phyloP scores from a whole-genome alignment of 1,140 invertebrate species.

The Steinernema khuongi region DNA sequence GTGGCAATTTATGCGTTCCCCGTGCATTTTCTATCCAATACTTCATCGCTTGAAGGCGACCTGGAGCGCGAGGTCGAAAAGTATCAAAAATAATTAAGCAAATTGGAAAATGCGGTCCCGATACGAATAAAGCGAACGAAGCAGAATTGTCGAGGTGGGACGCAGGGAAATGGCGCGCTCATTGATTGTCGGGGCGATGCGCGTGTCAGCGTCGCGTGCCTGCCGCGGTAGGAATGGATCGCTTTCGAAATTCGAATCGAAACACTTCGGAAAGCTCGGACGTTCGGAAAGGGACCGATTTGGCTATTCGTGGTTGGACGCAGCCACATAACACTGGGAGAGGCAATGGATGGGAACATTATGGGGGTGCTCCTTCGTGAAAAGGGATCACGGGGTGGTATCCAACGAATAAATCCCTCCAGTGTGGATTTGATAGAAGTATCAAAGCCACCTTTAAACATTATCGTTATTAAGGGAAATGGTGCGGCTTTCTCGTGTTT shows the following conservation, averaged over 20 bases:
- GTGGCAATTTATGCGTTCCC: background rate
- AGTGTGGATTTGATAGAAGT: too few relatives aligned
- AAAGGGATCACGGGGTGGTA: too few relatives aligned
- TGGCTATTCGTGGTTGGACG: too few relatives aligned
- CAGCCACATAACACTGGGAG: too few relatives aligned
- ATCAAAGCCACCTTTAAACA: too few relatives aligned
- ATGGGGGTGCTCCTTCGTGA: too few relatives aligned
- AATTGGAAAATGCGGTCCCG: conserved; percentile 5
- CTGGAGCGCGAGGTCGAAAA: background rate
- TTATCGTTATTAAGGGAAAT: too few relatives aligned
- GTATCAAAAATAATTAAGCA: conserved; percentile 17
- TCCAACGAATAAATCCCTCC: too few relatives aligned
- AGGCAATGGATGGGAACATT: too few relatives aligned
- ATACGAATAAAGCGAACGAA: conserved; percentile 3
- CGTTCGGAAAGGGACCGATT: too few relatives aligned
- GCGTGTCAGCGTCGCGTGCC: background rate
- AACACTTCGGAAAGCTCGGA: background rate
- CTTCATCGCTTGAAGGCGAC: background rate
- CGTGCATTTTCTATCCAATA: background rate
- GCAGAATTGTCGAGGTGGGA: conserved; percentile 14
- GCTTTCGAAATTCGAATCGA: conserved; percentile 13
- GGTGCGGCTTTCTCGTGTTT: too few relatives aligned
- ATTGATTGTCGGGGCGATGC: background rate
- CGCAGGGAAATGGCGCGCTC: background rate
- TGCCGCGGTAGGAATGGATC: background rate